Base-by-base conservation (phyloP, 2,113 vertebrate genomes). In the Grus americana region DNA sequence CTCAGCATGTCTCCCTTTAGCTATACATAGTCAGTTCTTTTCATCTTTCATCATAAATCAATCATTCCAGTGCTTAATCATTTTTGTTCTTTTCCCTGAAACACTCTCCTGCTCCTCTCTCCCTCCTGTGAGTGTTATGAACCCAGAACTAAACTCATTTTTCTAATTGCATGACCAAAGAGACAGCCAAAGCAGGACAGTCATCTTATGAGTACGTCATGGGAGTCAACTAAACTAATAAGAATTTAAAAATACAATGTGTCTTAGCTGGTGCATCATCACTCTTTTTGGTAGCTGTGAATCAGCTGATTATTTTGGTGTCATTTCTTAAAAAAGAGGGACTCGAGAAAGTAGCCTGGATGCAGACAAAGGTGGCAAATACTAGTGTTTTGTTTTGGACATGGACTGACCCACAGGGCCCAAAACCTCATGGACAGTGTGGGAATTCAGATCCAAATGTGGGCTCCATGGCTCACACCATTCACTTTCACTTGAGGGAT, bases 11-110 rank as follows among this genome's bases (percentile, higher is more conserved):
- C 85, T 94, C 91, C 97, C 97, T 97, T 96, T 89, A 97, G 97
- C 94, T 87, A 96, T 97, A 97, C 96, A 97, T 78, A 92, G 14
- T 93, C 76, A 82, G 47, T 61, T 95, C 91, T 93, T 97, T 97
- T 97, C 81, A 97, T 97, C 96, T 97, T 95, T 95, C 74, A 57
- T 71, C 87, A 92, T 97, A 97, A 97, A 97, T 97, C 97, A 97
- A 94, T 97, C 97, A 97, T 89, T 92, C 27, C 30, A 24, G 58
- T 86, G 70, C 74, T 96, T 95, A 94, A 86, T 96, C 89, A 83
- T 93, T 67, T 66, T 42, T 78, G 81, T 82, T 91, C 52, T 83
- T 80, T 93, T 29, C 66, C 57, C 63, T 91, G 79, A 86, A 94
- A 93, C 0, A 1, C 66, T 93, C 82, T 88, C 40, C 70, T 71